Percentiles rank a stretch among this genome's conserved stretches.
Conservation (phyloP, 2,797 vertebrate species). For the Hippoglossus hippoglossus region DNA sequence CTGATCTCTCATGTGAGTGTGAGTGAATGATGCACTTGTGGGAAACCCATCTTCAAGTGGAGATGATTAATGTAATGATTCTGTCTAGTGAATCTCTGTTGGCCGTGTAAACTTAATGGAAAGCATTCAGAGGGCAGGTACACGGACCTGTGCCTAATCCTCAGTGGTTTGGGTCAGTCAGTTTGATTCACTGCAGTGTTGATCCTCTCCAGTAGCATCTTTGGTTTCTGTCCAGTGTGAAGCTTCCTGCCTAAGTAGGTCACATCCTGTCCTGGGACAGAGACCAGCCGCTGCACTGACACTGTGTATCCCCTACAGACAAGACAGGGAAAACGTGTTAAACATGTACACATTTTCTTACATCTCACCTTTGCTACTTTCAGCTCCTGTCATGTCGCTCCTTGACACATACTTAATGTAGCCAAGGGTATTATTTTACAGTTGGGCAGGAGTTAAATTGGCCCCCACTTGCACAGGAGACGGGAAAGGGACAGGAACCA, state of each 20-base stretch:
- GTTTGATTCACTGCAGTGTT: slow-evolving; percentile 46
- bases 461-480: slow-evolving; percentile 57
- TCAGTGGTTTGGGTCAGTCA: slow-evolving; percentile 41
- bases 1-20: slow-evolving; percentile 20
- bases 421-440: slow-evolving; percentile 62
- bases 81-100: slow-evolving; percentile 33
- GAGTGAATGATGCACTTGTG: slow-evolving; percentile 11
- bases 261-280: slow-evolving; percentile 69
- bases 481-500: slow-evolving; percentile 73
- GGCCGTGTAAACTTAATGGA: slow-evolving; percentile 38
- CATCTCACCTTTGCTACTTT: slow-evolving; percentile 38
- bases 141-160: slow-evolving; percentile 46
- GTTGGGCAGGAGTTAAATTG: slow-evolving; percentile 29
- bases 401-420: slow-evolving; percentile 27
- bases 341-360: slow-evolving; percentile 63
- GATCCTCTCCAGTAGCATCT: slow-evolving; percentile 46
- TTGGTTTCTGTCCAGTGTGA: slow-evolving; percentile 64
- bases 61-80: slow-evolving; percentile 51
- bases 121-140: slow-evolving; percentile 50
- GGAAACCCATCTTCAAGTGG: slow-evolving; percentile 36
- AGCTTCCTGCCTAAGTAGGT: slow-evolving; percentile 65
- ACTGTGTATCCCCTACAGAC: slow-evolving; percentile 45
- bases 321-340: slow-evolving; percentile 47
- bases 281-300: slow-evolving; percentile 51
- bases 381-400: slow-evolving; percentile 29